Base-by-base conservation (phyloP, 2,113 vertebrate species). In the Helogale parvula region DNA sequence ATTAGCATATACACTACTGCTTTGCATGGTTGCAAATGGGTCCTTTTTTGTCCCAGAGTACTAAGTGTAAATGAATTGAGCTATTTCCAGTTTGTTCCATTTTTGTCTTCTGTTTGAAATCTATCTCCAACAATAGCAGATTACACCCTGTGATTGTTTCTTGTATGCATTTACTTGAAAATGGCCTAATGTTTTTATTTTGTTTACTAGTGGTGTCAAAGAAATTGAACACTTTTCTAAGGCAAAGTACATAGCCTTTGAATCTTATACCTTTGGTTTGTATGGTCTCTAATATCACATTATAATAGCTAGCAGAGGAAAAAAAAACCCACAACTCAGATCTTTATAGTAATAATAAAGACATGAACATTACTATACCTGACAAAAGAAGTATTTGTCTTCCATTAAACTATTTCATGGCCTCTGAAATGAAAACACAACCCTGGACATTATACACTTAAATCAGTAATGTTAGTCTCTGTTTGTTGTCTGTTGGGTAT, bases 21-120 rank as follows among this genome's bases (percentile, higher is more conserved):
- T 93, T 84, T 90, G 71, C 86, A 45, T 29, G 68, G 35, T 41
- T 96, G 87, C 69, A 93, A 93, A 88, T 93, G 80, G 79, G 69
- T 60, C 89, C 80, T 23, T 72, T 92, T 89, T 66, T 68, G 83
- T 97, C 76, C n/a, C 83, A 21, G 52, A 84, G 82, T 96, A 96
- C 38, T n/a, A 47, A 66, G 23, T 45, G 5, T 81, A 63, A 82
- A 92, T 88, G 66, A 57, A 92, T 72, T 29, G 33, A 69, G 60
- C 72, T 95, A 82, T 92, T 93, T 97, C 45, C 25, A 33, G 47
- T 84, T 88, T 83, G 69, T 85, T 95, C 91, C 65, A 31, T 57
- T 88, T 95, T 95, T 38, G 27, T 92, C 74, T 85, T 85, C 72
- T 82, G 27, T 92, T 83, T 94, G 80, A 86, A 85, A 69, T 52